Evolutionary conservation across 2,797 vertebrate genomes (phyloP).

Genomic region (Mergus octosetaceus): DNA sequence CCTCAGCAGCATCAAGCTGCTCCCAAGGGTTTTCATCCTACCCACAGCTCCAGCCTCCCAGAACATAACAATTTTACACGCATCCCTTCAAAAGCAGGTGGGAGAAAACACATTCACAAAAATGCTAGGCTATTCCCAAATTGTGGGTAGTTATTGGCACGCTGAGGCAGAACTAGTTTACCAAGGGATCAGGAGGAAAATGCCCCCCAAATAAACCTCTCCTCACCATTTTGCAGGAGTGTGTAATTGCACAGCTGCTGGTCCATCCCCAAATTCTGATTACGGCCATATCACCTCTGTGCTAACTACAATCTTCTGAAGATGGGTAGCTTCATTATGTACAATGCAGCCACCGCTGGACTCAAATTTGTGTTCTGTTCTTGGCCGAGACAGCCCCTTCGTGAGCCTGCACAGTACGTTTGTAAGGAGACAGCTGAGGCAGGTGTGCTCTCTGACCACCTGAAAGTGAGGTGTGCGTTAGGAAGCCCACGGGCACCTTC

Average conservation of each 20-base stretch:
- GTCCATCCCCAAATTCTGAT: neutral
- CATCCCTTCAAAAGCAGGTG: neutral
- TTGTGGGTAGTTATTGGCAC: neutral
- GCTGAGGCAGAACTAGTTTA: neutral
- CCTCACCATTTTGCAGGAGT: accelerated
- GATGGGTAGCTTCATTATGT: neutral
- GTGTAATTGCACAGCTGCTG: neutral
- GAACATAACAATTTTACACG: neutral
- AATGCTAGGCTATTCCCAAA: neutral
- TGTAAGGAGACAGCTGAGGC: neutral
- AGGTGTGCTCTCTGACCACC: neutral
- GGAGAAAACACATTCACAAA: neutral
- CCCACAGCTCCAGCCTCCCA: neutral
- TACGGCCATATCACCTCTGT: accelerated
- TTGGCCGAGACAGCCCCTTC: neutral
- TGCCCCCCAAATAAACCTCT: neutral
- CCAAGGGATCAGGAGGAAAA: neutral
- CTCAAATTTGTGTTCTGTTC: neutral
- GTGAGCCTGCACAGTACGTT: neutral
- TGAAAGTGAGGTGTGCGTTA: neutral
- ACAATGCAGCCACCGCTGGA: accelerated
- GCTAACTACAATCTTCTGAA: neutral
- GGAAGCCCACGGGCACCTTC: neutral
- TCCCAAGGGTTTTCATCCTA: neutral
- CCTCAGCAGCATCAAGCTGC: neutral